Base-by-base conservation (phyloP, 2,113 vertebrate genomes). In the Ancistrus triradiatus region DNA sequence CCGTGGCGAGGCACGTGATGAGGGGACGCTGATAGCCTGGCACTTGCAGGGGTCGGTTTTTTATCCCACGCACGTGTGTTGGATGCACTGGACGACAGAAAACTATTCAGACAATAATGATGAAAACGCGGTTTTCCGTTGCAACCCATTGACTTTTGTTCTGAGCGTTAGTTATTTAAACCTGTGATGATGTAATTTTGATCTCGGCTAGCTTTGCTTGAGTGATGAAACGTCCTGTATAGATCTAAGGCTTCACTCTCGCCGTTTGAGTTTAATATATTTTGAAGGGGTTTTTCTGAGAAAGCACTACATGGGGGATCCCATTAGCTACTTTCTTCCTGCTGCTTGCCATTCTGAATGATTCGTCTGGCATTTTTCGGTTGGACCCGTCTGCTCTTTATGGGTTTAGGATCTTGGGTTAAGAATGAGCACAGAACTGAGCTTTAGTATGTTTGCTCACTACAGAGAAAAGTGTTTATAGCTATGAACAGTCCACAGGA, bases 351-450 rank as follows among this genome's bases (percentile, higher is more conserved):
- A 80, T 83, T 85, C 80, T 74, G 72, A 74, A 79, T 80, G 67
- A 81, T 84, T 81, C 82, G 68, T 76, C 75, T 77, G 65, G 74
- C 78, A 81, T 83, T 86, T 83, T 86, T 83, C 72, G 83, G 82
- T 80, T 83, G 80, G 75, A 83, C 78, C 79, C 74, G 51, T 74
- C 68, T 72, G 81, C 75, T 78, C 74, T 81, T 53, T 63, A 66
- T 47, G 17, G 67, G 77, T 31, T 81, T 53, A 37, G 74, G 59
- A 60, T 31, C 60, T 50, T 52, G 56, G 48, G 72, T 70, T 43
- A 57, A 60, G 33, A 72, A 67, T 61, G 77, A 76, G 74, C 70
- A 74, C 80, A 86, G 80, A 78, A 78, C 78, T 75, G n/a, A n/a
- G n/a, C n/a, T n/a, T n/a, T n/a, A n/a, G n/a, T n/a, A n/a, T n/a